Conservation (phyloP, 1,140 invertebrate genomes). For the Eciton burchellii region DNA sequence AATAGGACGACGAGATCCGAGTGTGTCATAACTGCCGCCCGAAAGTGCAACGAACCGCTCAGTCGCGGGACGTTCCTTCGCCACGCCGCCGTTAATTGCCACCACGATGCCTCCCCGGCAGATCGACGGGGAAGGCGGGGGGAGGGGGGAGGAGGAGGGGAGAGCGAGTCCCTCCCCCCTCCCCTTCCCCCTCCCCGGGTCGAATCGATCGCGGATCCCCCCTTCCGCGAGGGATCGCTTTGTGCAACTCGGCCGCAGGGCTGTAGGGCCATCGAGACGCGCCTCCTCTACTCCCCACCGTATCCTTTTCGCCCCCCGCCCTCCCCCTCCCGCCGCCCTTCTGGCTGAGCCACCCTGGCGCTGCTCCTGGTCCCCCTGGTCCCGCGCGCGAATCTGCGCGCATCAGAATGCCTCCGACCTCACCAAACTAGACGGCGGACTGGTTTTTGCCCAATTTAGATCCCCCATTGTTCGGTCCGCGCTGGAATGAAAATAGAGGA, state of each 20-base stretch:
- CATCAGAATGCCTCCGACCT: conserved; percentile 66
- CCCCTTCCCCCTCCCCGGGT: too few relatives aligned
- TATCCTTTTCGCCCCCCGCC: not conserved
- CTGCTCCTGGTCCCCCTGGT: conserved; percentile 54
- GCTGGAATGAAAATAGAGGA: conserved; percentile 76
- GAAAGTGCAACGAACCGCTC: conserved; percentile 64
- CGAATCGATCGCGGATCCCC: conserved; percentile 47
- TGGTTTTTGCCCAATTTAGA: conserved; percentile 79
- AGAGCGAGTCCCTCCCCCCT: not conserved
- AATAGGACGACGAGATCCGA: not conserved
- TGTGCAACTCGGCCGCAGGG: conserved; percentile 24
- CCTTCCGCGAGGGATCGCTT: not conserved
- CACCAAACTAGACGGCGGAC: conserved; percentile 76
- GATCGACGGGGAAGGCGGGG: not conserved
- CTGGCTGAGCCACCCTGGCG: not conserved
- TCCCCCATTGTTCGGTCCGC: conserved; percentile 73
- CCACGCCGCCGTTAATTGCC: conserved; percentile 57
- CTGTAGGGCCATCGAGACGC: conserved; percentile 26
- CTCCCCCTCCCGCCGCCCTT: not conserved
- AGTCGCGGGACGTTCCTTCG: conserved; percentile 54
- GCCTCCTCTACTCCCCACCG: not conserved
- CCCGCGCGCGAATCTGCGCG: conserved; percentile 9
- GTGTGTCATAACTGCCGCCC: conserved; percentile 68
- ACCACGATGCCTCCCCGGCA: too few relatives aligned
- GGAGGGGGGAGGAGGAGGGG: too few relatives aligned